Evolutionary conservation across 2,113 vertebrate species (phyloP).

Genomic region (Manacus vitellinus): DNA sequence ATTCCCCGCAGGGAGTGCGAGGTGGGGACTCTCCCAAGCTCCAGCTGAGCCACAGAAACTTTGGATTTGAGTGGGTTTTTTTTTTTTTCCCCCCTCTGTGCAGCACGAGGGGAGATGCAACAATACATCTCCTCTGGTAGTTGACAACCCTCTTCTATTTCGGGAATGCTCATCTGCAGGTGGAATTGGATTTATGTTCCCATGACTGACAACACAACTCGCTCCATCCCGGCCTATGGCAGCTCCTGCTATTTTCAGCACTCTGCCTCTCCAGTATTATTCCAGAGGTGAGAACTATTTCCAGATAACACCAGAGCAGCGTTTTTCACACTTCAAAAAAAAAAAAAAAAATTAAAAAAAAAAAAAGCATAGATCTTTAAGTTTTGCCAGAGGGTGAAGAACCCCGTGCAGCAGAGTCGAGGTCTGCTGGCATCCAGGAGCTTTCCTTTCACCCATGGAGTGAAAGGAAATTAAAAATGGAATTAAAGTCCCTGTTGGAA

Average conservation of each 20-base stretch:
- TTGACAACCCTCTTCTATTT: slow-evolving; percentile 37
- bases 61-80: neutral
- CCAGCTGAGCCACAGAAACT: neutral
- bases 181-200: slow-evolving; percentile 53
- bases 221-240: neutral
- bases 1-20: neutral
- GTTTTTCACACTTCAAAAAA: neutral
- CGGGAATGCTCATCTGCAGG: slow-evolving; percentile 29
- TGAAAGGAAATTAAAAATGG: neutral
- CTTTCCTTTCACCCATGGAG: neutral
- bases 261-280: neutral
- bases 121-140: slow-evolving; percentile 16
- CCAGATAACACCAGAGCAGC: neutral
- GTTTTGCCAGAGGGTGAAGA: neutral
- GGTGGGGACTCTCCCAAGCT: neutral
- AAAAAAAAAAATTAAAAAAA: neutral
- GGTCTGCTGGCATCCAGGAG: neutral
- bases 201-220: slow-evolving; percentile 43
- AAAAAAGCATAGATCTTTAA: fast-evolving
- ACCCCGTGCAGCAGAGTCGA: neutral
- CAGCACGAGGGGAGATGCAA: neutral
- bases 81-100: neutral
- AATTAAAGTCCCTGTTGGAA: neutral
- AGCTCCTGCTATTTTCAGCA: slow-evolving; percentile 37
- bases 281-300: slow-evolving; percentile 16